These are phyloP conservation scores for Dromiciops gliroides DNA, from an alignment of 2,113 vertebrate genomes.

Conservation along the genomic window DNA sequence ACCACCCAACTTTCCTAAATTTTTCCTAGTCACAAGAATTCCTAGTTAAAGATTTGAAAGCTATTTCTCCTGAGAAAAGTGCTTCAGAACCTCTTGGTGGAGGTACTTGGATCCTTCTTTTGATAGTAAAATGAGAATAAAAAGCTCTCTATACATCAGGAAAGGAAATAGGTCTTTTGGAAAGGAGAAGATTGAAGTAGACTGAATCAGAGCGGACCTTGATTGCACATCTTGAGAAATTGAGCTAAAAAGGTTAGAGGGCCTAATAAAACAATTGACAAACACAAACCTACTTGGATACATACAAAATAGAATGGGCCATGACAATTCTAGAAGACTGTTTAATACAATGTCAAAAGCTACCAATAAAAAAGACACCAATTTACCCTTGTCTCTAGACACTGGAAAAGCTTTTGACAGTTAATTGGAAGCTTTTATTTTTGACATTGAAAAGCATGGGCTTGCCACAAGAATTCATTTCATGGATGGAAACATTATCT, in stretches of 20 bases:
- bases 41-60: background rate
- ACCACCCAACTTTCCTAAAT: no score
- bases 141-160: background rate
- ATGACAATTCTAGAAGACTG: constrained; percentile 64
- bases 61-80: background rate
- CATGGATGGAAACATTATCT: constrained; percentile 73
- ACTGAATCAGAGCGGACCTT: background rate
- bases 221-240: constrained; percentile 54
- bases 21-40: background rate
- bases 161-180: background rate
- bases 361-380: constrained; percentile 71
- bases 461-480: constrained; percentile 73
- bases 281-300: constrained; percentile 56
- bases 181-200: constrained; percentile 43
- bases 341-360: constrained; percentile 78
- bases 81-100: background rate
- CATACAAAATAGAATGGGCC: constrained; percentile 58
- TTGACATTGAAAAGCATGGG: constrained; percentile 71
- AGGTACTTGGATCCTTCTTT: background rate
- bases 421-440: constrained; percentile 80
- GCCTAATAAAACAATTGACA: constrained; percentile 64
- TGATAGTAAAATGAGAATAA: constrained; percentile 1
- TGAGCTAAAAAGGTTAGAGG: constrained; percentile 57
- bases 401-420: constrained; percentile 74
- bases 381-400: constrained; percentile 73